These are phyloP conservation scores for Embidobia sp. DNA, from an alignment of 2,888 invertebrate genomes.

Conservation along the genomic window DNA sequence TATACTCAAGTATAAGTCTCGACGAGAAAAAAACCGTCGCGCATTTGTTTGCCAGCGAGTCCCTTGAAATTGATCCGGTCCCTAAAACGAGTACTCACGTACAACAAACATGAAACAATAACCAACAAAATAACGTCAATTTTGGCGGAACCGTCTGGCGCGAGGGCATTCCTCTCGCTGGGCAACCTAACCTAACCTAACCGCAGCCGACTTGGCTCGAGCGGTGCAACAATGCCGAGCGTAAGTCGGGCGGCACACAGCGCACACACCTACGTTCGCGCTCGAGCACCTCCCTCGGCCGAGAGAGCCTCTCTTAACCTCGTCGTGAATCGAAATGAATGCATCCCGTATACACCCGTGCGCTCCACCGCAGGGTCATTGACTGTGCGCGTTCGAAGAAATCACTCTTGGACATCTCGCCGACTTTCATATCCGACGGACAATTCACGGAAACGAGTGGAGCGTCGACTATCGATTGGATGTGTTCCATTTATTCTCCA, in stretches of 20 bases:
- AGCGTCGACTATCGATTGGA: slow-evolving; percentile 60
- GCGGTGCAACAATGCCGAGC: slow-evolving; percentile 45
- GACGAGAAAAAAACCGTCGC: too few species aligned
- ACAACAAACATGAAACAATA: too few species aligned
- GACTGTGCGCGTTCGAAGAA: slow-evolving; percentile 64
- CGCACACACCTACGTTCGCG: slow-evolving; percentile 40
- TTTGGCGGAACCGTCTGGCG: neutral
- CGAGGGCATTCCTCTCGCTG: slow-evolving; percentile 58
- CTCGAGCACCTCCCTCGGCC: neutral
- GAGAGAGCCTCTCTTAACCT: slow-evolving; percentile 46
- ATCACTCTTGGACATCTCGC: slow-evolving; percentile 60
- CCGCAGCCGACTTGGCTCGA: slow-evolving; percentile 38
- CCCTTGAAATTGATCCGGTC: too few species aligned
- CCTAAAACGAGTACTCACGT: too few species aligned
- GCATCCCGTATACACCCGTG: slow-evolving; percentile 55
- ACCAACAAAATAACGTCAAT: too few species aligned
- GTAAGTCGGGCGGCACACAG: slow-evolving; percentile 30
- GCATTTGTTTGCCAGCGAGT: too few species aligned
- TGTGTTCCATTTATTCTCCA: slow-evolving; percentile 62
- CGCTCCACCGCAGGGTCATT: slow-evolving; percentile 56
- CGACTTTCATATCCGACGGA: slow-evolving; percentile 62
- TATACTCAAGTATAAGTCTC: too few species aligned
- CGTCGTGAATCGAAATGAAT: slow-evolving; percentile 63
- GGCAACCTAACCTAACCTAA: slow-evolving; percentile 49
- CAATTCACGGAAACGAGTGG: slow-evolving; percentile 59